Conservation (phyloP, 2,888 invertebrate genomes). For the Cepaea hortensis region DNA sequence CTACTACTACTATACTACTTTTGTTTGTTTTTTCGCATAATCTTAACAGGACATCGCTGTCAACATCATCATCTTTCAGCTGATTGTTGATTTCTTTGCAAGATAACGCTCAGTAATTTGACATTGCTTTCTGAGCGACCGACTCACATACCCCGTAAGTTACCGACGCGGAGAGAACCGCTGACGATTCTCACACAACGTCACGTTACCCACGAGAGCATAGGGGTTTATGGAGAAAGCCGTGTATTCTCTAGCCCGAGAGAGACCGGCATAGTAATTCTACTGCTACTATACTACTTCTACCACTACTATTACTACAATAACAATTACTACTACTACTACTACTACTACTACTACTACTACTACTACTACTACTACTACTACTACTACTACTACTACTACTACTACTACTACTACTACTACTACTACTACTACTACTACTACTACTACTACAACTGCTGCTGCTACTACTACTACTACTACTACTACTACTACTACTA, state of each 20-base stretch:
- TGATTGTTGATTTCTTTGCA: no score
- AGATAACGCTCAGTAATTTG: no score
- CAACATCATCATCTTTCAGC: no score
- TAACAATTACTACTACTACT: neutral
- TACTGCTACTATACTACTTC: neutral
- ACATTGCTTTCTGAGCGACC: neutral
- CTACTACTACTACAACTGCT: neutral
- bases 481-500: neutral
- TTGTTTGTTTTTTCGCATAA: no score
- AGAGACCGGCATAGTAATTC: neutral
- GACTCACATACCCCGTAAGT: no score
- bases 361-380: neutral
- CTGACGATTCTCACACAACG: neutral
- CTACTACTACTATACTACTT: neutral
- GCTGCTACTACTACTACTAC: neutral
- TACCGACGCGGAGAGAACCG: neutral
- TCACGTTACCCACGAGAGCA: no score
- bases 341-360: neutral
- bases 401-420: neutral
- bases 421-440: neutral
- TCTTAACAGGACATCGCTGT: no score
- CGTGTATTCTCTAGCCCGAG: no score
- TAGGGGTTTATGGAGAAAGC: no score
- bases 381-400: slow-evolving; percentile 7
- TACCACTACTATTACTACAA: slow-evolving; percentile 1